Conservation (phyloP, 2,797 vertebrate species). For the Urosaurus nigricauda region DNA sequence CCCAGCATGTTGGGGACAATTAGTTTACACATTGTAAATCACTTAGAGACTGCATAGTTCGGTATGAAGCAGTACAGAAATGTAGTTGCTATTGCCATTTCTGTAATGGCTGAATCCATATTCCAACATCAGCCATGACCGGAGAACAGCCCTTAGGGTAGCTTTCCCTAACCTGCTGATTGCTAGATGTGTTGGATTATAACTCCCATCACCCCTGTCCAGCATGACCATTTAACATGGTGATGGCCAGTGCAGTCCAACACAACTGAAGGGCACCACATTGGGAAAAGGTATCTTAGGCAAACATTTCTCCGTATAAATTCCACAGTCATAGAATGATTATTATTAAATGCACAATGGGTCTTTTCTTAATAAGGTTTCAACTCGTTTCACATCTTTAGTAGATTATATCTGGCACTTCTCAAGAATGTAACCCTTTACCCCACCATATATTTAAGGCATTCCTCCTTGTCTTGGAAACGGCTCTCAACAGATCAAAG, state of each 20-base stretch:
- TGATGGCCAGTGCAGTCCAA: not conserved
- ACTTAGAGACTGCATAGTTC: too few species aligned
- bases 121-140: not conserved
- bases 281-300: not conserved
- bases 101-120: not conserved
- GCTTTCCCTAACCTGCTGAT: not conserved
- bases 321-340: not conserved
- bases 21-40: too few species aligned
- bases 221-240: not conserved
- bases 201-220: not conserved
- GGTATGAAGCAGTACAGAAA: too few species aligned
- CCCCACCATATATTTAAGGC: not conserved
- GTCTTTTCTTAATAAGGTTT: not conserved
- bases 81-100: too few species aligned
- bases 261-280: not conserved
- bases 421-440: not conserved
- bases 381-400: not conserved
- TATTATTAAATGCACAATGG: not conserved
- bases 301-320: not conserved
- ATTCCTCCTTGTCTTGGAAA: not conserved
- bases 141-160: not conserved
- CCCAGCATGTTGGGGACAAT: too few species aligned
- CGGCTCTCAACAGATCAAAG: not conserved
- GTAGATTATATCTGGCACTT: not conserved
- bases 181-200: not conserved